Evolutionary conservation across 2,797 vertebrate genomes (phyloP).

Genomic region (Chiropotes sagulatus): DNA sequence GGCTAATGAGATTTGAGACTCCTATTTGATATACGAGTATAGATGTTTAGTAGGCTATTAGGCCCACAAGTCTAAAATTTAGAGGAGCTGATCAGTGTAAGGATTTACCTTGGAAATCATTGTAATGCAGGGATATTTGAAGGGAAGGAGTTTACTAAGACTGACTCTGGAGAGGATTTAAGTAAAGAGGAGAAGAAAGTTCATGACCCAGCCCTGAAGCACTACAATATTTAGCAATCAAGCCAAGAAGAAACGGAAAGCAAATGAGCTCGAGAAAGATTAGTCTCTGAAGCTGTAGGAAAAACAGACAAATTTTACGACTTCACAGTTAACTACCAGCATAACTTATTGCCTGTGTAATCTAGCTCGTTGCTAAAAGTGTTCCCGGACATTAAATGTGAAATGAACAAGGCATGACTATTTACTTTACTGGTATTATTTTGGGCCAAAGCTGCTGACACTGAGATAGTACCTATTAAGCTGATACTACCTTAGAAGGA

Average conservation of each 20-base stretch:
- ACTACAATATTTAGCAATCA: background rate
- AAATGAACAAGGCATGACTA: background rate
- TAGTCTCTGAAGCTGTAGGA: background rate
- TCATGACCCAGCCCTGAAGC: background rate
- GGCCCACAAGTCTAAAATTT: background rate
- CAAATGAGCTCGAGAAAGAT: background rate
- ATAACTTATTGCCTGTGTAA: background rate
- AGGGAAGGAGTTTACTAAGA: background rate
- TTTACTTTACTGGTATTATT: conserved; percentile 7
- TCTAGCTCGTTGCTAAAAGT: background rate
- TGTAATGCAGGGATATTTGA: background rate
- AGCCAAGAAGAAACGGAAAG: background rate
- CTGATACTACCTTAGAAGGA: background rate
- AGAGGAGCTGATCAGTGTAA: background rate
- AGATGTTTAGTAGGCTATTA: background rate
- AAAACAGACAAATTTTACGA: background rate
- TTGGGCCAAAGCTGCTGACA: background rate
- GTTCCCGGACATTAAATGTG: background rate
- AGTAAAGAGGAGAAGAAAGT: background rate
- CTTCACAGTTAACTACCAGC: background rate
- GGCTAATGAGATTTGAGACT: background rate
- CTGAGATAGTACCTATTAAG: background rate
- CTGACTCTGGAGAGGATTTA: background rate
- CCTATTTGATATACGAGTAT: background rate
- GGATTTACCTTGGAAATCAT: background rate